Conservation (phyloP, 2,113 vertebrate species). For the Otis tarda region DNA sequence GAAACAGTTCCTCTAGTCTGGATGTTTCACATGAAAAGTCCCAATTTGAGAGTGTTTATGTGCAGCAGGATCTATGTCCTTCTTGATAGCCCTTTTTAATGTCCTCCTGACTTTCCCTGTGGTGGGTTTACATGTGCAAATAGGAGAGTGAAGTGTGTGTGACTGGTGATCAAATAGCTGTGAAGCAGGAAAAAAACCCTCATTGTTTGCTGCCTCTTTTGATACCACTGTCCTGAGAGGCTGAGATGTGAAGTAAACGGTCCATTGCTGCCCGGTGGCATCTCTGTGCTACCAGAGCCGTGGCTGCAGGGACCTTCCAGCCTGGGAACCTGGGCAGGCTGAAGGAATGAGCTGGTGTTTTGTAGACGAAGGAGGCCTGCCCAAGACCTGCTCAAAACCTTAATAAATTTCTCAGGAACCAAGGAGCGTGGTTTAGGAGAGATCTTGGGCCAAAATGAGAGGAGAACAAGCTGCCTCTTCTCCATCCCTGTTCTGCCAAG, state of each 20-base stretch:
- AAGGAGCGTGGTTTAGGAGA: not conserved
- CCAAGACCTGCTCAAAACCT: not conserved
- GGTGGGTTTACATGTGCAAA: not conserved
- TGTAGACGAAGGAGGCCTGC: not conserved
- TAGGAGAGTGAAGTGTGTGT: not conserved
- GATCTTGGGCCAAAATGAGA: not conserved
- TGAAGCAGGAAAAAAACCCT: not conserved
- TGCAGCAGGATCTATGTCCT: not conserved
- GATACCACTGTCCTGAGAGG: not conserved
- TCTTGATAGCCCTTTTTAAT: not conserved
- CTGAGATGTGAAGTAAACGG: not conserved
- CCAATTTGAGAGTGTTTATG: not conserved
- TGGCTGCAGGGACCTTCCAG: not conserved
- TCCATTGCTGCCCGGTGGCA: not conserved
- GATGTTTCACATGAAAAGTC: not conserved
- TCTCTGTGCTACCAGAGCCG: not conserved
- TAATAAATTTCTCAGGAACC: not conserved
- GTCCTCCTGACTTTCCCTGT: not conserved
- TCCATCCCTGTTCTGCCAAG: not conserved
- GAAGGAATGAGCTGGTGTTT: rapidly evolving
- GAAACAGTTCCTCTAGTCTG: not conserved
- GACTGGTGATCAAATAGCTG: not conserved
- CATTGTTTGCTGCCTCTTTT: not conserved
- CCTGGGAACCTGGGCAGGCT: not conserved
- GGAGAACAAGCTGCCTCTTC: not conserved